Evolutionary conservation across 2,888 invertebrate genomes (phyloP).

Genomic region (Mythimna albipuncta): DNA sequence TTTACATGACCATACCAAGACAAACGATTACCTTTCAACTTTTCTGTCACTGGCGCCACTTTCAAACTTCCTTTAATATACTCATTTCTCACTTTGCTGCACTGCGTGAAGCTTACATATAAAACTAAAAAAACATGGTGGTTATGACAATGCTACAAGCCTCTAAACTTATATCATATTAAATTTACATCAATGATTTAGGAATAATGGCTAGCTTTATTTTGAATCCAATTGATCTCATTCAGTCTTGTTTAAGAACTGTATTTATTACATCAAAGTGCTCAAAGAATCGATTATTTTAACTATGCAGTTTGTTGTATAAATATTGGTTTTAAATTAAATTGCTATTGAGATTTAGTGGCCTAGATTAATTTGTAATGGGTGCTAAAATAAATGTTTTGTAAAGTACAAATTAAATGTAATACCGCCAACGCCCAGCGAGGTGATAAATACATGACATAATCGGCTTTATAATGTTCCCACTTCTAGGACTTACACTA

Average conservation of each 20-base stretch:
- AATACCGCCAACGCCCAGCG: neutral
- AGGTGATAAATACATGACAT: neutral
- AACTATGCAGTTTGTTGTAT: constrained; percentile 10
- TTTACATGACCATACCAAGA: too few species aligned
- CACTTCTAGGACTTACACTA: too few species aligned
- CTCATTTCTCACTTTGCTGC: too few species aligned
- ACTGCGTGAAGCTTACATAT: too few species aligned
- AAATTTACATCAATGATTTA: neutral
- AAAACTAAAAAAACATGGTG: too few species aligned
- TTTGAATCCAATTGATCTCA: constrained; percentile 24
- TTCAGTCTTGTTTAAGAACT: neutral
- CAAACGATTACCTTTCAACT: too few species aligned
- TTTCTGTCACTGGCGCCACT: too few species aligned
- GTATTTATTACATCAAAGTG: constrained; percentile 5
- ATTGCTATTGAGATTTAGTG: constrained; percentile 27
- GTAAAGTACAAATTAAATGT: neutral
- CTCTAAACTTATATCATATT: too few species aligned
- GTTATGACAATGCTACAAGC: too few species aligned
- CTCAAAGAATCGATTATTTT: constrained; percentile 33
- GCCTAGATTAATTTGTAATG: constrained; percentile 16
- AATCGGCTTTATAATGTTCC: too few species aligned
- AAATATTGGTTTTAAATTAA: constrained; percentile 28
- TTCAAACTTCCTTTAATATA: too few species aligned
- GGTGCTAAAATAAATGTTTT: neutral
- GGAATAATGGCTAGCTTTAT: neutral